These are phyloP conservation scores for Sepioteuthis lessoniana DNA, from an alignment of 2,888 invertebrate species.

Conservation along the genomic window DNA sequence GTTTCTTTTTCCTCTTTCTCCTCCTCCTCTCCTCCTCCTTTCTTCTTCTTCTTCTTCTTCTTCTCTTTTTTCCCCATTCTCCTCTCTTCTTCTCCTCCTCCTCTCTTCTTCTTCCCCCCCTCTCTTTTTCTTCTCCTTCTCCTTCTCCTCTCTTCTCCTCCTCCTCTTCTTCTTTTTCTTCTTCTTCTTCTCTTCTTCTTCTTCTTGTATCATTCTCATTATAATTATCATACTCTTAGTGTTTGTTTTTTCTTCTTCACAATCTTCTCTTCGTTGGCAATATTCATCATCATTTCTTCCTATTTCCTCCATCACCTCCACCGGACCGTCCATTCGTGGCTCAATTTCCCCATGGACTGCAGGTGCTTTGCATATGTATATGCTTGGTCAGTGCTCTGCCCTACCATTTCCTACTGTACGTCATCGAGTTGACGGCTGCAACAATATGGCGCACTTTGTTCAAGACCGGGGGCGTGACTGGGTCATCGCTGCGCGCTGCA, in stretches of 20 bases:
- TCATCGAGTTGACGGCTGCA: conserved; percentile 6
- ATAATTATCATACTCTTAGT: not conserved
- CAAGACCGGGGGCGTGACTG: not conserved
- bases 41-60: not conserved
- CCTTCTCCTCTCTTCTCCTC: not conserved
- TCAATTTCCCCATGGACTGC: conserved; percentile 12
- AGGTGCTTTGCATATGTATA: not conserved
- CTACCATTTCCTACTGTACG: not conserved
- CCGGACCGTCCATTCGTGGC: not conserved
- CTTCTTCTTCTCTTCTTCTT: not conserved
- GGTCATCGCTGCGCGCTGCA: not conserved
- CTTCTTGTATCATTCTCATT: not conserved
- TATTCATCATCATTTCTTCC: not conserved
- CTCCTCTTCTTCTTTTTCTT: not conserved
- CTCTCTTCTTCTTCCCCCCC: not conserved
- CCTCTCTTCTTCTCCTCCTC: not conserved
- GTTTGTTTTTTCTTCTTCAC: not conserved
- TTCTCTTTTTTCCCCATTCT: not conserved
- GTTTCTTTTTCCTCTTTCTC: not conserved
- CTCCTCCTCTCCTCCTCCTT: not conserved
- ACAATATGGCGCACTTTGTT: not conserved
- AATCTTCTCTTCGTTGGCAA: not conserved
- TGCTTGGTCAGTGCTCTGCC: not conserved
- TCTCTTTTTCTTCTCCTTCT: not conserved
- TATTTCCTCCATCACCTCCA: not conserved